Conservation (phyloP, 2,797 vertebrate genomes). For the Manis crassicaudata region DNA sequence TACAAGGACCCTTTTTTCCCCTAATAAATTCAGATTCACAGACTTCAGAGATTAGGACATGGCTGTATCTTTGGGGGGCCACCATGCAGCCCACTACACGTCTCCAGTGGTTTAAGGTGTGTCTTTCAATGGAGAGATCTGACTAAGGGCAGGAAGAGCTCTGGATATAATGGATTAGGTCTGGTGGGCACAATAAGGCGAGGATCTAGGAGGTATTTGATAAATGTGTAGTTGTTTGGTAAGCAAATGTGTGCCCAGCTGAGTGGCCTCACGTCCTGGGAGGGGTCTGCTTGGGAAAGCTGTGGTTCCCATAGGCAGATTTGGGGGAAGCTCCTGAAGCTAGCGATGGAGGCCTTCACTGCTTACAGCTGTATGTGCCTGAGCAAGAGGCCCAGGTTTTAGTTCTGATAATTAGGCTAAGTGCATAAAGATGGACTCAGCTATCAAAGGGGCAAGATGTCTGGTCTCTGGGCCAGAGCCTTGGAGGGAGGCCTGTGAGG, state of each 20-base stretch:
- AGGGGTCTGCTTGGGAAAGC: not conserved
- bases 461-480: not conserved
- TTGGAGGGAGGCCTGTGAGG: fast-evolving
- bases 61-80: fast-evolving
- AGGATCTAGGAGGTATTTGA: not conserved
- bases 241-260: not conserved
- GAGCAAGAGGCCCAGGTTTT: no score
- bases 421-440: not conserved
- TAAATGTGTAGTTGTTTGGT: not conserved
- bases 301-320: not conserved
- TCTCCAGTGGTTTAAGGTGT: not conserved
- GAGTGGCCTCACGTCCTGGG: fast-evolving
- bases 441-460: not conserved
- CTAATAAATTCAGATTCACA: not conserved
- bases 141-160: fast-evolving
- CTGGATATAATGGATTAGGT: fast-evolving
- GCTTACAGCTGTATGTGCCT: not conserved
- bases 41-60: not conserved
- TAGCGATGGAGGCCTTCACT: not conserved
- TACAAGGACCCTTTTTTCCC: not conserved
- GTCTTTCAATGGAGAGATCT: fast-evolving
- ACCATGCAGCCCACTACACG: fast-evolving
- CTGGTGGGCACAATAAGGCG: fast-evolving
- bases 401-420: no score
- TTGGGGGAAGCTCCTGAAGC: not conserved